These are phyloP conservation scores for Callocephalon fimbriatum DNA, from an alignment of 2,113 vertebrate species.

Conservation along the genomic window DNA sequence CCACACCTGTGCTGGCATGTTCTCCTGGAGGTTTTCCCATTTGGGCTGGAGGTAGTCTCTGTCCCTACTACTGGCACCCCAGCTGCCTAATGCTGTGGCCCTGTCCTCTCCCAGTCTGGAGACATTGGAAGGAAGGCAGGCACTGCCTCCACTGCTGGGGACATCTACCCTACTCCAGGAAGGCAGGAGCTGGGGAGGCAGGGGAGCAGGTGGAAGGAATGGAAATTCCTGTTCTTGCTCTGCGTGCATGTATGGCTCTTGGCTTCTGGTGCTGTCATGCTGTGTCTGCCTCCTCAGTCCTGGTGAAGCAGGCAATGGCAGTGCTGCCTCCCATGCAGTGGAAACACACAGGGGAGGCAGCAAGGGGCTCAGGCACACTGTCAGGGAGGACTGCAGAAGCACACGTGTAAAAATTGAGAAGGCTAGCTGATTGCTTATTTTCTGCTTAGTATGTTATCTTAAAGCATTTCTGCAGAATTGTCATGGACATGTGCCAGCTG, in stretches of 20 bases:
- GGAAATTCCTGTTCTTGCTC: background rate
- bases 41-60: background rate
- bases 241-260: background rate
- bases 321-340: fast-evolving
- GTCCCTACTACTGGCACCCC: background rate
- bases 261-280: fast-evolving
- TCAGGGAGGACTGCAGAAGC: background rate
- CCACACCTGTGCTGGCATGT: background rate
- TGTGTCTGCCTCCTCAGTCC: background rate
- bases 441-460: background rate
- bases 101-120: background rate
- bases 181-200: fast-evolving
- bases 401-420: background rate
- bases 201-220: background rate
- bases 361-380: background rate
- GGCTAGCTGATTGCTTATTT: background rate
- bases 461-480: constrained; percentile 1
- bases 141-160: fast-evolving
- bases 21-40: background rate
- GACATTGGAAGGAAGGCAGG: background rate
- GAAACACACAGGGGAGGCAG: background rate
- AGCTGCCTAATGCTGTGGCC: background rate
- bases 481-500: background rate
- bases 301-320: fast-evolving
- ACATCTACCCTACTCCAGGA: background rate